These are phyloP conservation scores for Manis pentadactyla DNA, from an alignment of 2,797 vertebrate species.

Conservation along the genomic window DNA sequence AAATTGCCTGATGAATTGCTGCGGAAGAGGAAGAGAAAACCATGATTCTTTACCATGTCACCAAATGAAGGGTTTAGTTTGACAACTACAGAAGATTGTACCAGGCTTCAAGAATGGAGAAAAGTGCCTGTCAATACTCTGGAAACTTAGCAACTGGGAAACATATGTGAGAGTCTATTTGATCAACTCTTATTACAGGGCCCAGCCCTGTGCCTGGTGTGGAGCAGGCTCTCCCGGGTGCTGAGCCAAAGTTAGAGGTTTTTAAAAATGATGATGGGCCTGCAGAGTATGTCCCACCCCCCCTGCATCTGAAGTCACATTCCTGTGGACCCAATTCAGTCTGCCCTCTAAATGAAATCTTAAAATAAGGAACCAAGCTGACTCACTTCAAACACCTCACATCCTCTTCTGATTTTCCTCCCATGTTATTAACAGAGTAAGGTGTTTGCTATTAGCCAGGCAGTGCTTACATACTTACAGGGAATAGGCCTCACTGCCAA, in stretches of 20 bases:
- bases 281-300: no score
- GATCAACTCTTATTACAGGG: not conserved
- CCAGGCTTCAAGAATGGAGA: not conserved
- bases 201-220: not conserved
- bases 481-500: not conserved
- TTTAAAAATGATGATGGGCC: not conserved
- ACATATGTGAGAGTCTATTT: not conserved
- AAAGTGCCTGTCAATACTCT: not conserved
- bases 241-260: not conserved
- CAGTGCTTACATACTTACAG: not conserved
- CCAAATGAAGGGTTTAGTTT: not conserved
- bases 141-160: not conserved
- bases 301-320: not conserved
- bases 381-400: not conserved
- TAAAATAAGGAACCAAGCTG: slow-evolving; percentile 11
- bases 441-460: not conserved
- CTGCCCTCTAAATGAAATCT: not conserved
- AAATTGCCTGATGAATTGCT: not conserved
- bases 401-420: not conserved
- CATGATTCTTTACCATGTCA: not conserved
- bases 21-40: not conserved
- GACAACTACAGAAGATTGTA: not conserved
- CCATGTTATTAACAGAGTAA: not conserved
- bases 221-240: not conserved
- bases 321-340: not conserved